Evolutionary conservation across 1,140 invertebrate genomes (phyloP), one percentile per base, ranked within the genome.

Genomic region (Cydia amplana): DNA sequence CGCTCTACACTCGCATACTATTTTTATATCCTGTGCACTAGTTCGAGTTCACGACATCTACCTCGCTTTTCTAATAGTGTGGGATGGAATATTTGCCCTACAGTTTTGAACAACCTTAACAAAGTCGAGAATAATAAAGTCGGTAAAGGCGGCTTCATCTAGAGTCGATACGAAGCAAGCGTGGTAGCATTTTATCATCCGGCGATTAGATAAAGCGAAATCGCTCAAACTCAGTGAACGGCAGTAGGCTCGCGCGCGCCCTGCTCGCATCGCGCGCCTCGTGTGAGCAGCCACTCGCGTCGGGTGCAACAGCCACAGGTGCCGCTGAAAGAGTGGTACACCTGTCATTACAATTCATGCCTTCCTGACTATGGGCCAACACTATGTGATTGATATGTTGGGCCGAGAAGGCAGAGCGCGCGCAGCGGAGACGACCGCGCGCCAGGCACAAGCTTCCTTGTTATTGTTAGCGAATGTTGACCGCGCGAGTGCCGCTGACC

Each of bases 151-250:
- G 65, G 32, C 32, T 70, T 40, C 16, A 6, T 18, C 16, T 70
- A 70, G 80, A 28, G 73, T 74, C 78, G 78, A 72, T 55, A 75
- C 55, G 74, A 73, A 74, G 78, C 79, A 76, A 74, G 82, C 83
- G 80, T 82, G 78, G 79, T 77, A 81, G 81, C 77, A 81, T 77
- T 83, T 84, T 86, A 86, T 86, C 87, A 82, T 82, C 84, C 80
- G 49, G 74, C 85, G 87, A 88, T 87, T 86, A 88, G 87, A 89
- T 88, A 87, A 86, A 85, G 86, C 83, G 81, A 85, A 86, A 84
- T 84, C 85, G 85, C 83, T 83, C 77, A 80, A 81, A 84, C 60
- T 78, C 74, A 73, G 73, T 74, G 73, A 55, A 81, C 79, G 79
- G 81, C 86, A 82, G 85, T 83, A 83, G 83, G 79, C 74, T 40